Evolutionary conservation across 1,140 invertebrate species (phyloP).

Genomic region (Sitobion miscanthi): DNA sequence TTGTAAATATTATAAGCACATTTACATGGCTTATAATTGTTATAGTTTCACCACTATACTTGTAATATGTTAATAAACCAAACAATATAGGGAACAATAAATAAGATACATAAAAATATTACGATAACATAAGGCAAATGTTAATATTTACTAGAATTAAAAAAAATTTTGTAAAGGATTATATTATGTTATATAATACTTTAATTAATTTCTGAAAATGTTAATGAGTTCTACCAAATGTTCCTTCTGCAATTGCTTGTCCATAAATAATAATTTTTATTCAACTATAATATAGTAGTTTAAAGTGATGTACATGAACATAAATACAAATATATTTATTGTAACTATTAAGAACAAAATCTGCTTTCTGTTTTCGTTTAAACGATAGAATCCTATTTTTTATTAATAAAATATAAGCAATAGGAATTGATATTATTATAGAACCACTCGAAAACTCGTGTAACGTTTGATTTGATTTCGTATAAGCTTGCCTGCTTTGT

Average conservation of each 20-base stretch:
- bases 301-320: background rate
- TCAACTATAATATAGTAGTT: background rate
- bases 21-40: no score
- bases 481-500: background rate
- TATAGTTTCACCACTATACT: no score
- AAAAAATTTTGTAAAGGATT: background rate
- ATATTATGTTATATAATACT: background rate
- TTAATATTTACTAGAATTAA: no score
- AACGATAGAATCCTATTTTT: background rate
- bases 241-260: background rate
- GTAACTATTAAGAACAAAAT: background rate
- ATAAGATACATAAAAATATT: no score
- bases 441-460: background rate
- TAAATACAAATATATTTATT: background rate
- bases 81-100: no score
- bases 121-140: no score
- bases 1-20: no score
- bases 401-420: background rate
- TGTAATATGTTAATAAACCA: no score
- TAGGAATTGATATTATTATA: background rate
- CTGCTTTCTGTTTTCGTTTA: background rate
- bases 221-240: background rate
- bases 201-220: background rate
- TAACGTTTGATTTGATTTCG: background rate
- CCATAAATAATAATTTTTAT: background rate